Conservation (phyloP, 1,140 invertebrate species). For the Ceratoteleas bidentatus region DNA sequence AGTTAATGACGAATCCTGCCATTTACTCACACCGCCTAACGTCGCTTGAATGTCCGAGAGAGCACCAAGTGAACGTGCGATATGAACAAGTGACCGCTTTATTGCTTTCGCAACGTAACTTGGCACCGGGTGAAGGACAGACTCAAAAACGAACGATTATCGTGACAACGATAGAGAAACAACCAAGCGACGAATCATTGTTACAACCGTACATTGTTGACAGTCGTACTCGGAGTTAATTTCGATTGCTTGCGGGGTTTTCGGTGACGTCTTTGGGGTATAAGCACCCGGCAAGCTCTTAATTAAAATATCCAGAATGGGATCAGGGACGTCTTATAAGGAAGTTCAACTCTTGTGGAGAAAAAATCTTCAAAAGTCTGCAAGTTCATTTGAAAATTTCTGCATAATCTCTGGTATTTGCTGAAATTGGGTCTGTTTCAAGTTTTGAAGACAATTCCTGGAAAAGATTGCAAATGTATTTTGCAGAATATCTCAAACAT, state of each 20-base stretch:
- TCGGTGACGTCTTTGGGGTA: background rate
- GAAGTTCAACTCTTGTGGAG: too few species aligned
- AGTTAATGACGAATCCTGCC: conserved; percentile 44
- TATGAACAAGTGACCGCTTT: conserved; percentile 41
- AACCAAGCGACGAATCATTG: background rate
- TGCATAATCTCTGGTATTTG: too few species aligned
- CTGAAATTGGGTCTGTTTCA: too few species aligned
- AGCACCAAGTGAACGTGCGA: conserved; percentile 12
- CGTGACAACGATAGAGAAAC: background rate
- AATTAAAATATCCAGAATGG: too few species aligned
- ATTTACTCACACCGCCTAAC: conserved; percentile 50
- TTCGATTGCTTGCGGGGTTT: conserved; percentile 3
- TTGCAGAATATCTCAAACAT: too few species aligned
- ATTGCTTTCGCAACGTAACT: conserved; percentile 55
- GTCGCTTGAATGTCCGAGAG: conserved; percentile 22
- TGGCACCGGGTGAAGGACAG: conserved; percentile 53
- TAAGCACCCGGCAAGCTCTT: too few species aligned
- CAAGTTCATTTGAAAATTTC: too few species aligned
- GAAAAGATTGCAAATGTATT: too few species aligned
- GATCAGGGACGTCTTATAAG: too few species aligned
- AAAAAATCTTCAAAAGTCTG: too few species aligned
- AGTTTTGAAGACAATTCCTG: too few species aligned
- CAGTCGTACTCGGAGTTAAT: conserved; percentile 9
- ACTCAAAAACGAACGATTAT: conserved; percentile 7
- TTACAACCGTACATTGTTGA: background rate